These are phyloP conservation scores for Cairina moschata DNA, from an alignment of 2,113 vertebrate genomes.

Conservation along the genomic window DNA sequence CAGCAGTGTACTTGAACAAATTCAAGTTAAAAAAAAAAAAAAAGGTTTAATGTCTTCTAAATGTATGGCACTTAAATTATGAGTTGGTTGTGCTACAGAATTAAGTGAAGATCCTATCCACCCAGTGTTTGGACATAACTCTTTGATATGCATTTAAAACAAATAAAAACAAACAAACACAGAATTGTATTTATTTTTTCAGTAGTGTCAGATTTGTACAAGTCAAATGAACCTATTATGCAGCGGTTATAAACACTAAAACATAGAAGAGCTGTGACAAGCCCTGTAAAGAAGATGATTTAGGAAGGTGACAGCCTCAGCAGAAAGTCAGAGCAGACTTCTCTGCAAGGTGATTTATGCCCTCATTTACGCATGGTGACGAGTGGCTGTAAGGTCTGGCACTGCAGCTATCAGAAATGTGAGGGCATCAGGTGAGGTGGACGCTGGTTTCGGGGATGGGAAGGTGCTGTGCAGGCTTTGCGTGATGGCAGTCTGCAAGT, in stretches of 20 bases:
- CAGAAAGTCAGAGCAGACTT: background rate
- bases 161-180: background rate
- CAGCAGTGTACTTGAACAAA: background rate
- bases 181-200: background rate
- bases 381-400: background rate
- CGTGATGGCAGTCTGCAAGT: background rate
- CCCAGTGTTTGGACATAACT: background rate
- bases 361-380: background rate
- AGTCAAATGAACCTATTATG: background rate
- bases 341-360: background rate
- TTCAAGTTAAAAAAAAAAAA: background rate
- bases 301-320: background rate
- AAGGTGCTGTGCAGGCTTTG: background rate
- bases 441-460: background rate
- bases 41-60: background rate
- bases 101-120: background rate
- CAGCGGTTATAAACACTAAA: background rate
- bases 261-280: background rate
- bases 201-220: background rate
- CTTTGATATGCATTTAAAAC: background rate
- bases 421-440: background rate
- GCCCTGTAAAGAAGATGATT: background rate
- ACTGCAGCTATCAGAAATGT: background rate
- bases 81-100: background rate
- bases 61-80: background rate